Base-by-base conservation (phyloP, 2,797 vertebrate genomes). In the Trachurus trachurus region DNA sequence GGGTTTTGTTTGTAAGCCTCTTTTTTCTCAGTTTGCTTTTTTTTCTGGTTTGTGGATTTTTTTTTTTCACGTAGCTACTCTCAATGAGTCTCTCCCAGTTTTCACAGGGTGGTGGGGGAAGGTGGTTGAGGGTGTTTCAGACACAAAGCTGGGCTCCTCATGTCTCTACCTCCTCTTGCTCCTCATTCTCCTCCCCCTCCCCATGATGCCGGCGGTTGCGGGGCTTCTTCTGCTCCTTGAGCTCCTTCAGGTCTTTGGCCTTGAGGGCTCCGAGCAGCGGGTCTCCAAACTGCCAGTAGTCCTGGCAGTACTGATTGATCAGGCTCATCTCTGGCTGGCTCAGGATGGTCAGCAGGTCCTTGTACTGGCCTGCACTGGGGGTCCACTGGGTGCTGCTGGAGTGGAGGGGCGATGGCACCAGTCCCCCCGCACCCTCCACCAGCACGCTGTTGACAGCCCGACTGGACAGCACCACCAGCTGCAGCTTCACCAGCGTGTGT, bases 301-400 rank as follows among this genome's bases (percentile, higher is more conserved):
- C 98, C 94, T 98, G 97, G 95, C 97, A 99, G 95, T 99, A 99
- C 94, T 99, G 98, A 91, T 99, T 98, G 93, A 99, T 98, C 87
- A 99, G 97, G 93, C 95, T 97, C 97, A 98, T 97, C 96, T 99
- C 98, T 0, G 98, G 97, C 88, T 98, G 98, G 92, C 95, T 97
- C 81, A 99, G 96, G 87, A 99, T 97, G 95, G 97, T 98, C 71
- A 99, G 96, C 86, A 99, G 94, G 93, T 99, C 98, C 89, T 98
- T 96, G 93, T 99, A 99, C 87, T 96, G 95, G 65, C 90, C 94
- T 2, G 90, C 66, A 4, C 91, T 94, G 80, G 94, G 95, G 45
- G 96, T 96, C 58, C 96, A 96, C 83, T 95, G 94, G 76, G 89
- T 93, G 84, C 92, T 92, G 82, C 86, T 21, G 68, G 91, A 84